These are phyloP conservation scores for Dreissena rostriformis DNA, from an alignment of 1,140 invertebrate genomes.

Conservation along the genomic window DNA sequence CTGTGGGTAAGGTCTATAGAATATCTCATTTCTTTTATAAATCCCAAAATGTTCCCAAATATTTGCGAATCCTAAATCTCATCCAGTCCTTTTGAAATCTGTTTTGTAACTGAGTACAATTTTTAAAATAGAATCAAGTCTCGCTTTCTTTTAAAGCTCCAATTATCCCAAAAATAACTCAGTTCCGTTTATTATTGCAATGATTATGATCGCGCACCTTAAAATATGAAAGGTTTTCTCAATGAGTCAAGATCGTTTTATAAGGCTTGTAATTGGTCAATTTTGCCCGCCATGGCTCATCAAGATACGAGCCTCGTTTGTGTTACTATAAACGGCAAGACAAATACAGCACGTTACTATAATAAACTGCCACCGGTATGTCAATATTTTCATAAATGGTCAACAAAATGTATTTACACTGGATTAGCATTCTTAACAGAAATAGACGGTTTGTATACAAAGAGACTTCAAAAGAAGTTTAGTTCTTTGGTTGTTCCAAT, in stretches of 20 bases:
- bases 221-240: not conserved
- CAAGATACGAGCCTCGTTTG: not conserved
- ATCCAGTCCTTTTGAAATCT: too few species aligned
- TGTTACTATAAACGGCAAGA: constrained; percentile 6
- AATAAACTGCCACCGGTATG: not conserved
- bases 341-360: constrained; percentile 1
- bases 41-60: too few species aligned
- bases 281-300: not conserved
- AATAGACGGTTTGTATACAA: not conserved
- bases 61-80: too few species aligned
- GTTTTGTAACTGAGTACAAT: too few species aligned
- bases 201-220: too few species aligned
- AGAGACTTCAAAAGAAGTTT: constrained; percentile 4
- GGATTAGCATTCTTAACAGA: not conserved
- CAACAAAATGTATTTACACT: not conserved
- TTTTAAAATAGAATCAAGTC: too few species aligned
- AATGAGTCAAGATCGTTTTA: not conserved
- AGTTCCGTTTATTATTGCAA: too few species aligned
- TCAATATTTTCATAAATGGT: too few species aligned
- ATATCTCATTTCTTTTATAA: too few species aligned
- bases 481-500: not conserved
- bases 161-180: too few species aligned
- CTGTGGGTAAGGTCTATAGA: too few species aligned
- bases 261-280: constrained; percentile 5
- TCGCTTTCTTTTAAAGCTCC: too few species aligned